phyloP scores from a whole-genome alignment of 2,888 invertebrate species.

The Achlya flavicornis region DNA sequence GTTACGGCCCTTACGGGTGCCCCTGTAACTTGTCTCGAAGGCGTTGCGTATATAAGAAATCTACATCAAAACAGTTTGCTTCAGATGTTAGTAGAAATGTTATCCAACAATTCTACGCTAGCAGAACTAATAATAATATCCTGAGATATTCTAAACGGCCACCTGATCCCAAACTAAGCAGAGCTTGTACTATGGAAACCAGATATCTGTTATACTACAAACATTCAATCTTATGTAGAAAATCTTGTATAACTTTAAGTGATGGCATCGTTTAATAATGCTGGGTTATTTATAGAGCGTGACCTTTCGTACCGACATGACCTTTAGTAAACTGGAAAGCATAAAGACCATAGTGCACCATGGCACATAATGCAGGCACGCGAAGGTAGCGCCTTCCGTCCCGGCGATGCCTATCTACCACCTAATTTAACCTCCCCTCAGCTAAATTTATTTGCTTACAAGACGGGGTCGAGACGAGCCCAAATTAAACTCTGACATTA shows the following conservation, averaged over 20 bases:
- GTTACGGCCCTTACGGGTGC: no score
- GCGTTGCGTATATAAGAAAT: no score
- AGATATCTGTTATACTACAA: background rate
- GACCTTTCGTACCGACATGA: constrained; percentile 51
- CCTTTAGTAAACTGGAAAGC: constrained; percentile 43
- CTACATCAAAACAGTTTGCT: no score
- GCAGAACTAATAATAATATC: no score
- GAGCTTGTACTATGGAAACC: no score
- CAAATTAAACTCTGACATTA: background rate
- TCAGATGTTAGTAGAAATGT: no score
- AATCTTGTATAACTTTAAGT: constrained; percentile 14
- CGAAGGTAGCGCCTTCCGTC: constrained; percentile 50
- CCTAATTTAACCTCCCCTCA: constrained; percentile 36
- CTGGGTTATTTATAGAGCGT: constrained; percentile 50
- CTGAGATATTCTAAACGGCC: no score
- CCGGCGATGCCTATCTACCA: constrained; percentile 45
- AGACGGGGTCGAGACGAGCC: constrained; percentile 7
- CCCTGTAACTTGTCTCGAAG: no score
- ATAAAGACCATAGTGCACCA: constrained; percentile 45
- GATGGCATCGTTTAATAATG: constrained; percentile 29
- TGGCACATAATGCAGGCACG: constrained; percentile 52
- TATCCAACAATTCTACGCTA: no score
- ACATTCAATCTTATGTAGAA: background rate
- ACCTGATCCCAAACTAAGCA: no score
- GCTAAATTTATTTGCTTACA: constrained; percentile 4